phyloP scores from a whole-genome alignment of 2,888 invertebrate species.

The Mystacides longicornis region DNA sequence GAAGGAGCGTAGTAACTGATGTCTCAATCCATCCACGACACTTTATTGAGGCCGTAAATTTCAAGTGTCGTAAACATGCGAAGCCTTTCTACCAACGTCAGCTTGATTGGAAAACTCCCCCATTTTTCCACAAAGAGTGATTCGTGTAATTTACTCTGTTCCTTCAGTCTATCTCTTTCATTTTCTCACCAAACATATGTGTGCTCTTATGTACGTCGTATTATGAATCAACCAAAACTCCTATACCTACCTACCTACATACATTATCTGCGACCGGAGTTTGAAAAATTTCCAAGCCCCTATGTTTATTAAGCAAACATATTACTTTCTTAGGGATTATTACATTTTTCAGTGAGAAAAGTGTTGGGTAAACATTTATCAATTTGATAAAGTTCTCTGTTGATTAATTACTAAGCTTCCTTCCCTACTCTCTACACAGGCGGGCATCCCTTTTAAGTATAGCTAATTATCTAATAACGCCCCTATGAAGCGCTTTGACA shows the following conservation, averaged over 20 bases:
- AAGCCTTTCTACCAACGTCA: slow-evolving; percentile 20
- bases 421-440: too few species aligned
- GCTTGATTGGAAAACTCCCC: slow-evolving; percentile 23
- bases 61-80: slow-evolving; percentile 20
- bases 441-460: too few species aligned
- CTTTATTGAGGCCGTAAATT: slow-evolving; percentile 21
- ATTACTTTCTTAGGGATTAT: too few species aligned
- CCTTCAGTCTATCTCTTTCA: not conserved
- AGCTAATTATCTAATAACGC: too few species aligned
- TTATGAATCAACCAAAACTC: not conserved
- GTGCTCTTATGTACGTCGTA: not conserved
- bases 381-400: too few species aligned
- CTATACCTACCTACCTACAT: not conserved
- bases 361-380: too few species aligned
- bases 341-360: too few species aligned
- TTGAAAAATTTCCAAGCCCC: too few species aligned
- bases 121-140: slow-evolving; percentile 16
- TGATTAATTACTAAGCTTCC: too few species aligned
- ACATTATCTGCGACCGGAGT: too few species aligned
- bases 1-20: slow-evolving; percentile 9
- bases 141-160: slow-evolving; percentile 21
- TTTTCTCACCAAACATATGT: not conserved
- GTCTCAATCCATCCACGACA: slow-evolving; percentile 24
- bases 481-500: too few species aligned
- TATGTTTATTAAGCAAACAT: too few species aligned